Percentiles rank a stretch among this genome's conserved stretches.
These are phyloP conservation scores for Catostylus mosaicus DNA, from an alignment of 30 jellyfish, hydroid and myxozoan species.

Conservation along the genomic window DNA sequence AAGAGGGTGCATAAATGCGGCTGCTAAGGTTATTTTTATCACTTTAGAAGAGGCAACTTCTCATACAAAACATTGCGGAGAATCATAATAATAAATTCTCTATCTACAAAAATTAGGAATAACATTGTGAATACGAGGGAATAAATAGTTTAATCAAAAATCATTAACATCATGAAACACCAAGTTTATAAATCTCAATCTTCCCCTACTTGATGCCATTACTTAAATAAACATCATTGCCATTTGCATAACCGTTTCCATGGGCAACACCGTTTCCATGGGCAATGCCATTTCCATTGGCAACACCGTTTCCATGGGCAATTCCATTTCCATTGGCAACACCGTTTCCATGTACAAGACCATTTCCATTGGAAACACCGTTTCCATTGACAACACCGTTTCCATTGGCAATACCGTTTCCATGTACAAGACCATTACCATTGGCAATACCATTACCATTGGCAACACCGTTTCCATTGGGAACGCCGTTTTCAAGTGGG, in stretches of 20 bases:
- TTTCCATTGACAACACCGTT: slow-evolving; percentile 13
- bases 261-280: slow-evolving; percentile 38
- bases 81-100: too few species aligned
- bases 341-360: slow-evolving; percentile 7
- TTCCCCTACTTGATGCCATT: not conserved
- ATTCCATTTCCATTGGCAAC: not conserved
- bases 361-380: not conserved
- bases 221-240: slow-evolving; percentile 36
- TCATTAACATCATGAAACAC: not conserved
- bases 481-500: slow-evolving; percentile 15
- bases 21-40: too few species aligned
- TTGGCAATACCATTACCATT: slow-evolving; percentile 39
- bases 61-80: too few species aligned
- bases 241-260: slow-evolving; percentile 52
- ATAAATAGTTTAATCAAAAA: not conserved
- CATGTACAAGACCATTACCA: slow-evolving; percentile 31
- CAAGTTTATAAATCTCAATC: not conserved
- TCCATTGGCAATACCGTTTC: slow-evolving; percentile 36
- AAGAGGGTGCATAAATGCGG: too few species aligned
- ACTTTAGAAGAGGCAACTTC: too few species aligned
- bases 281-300: slow-evolving; percentile 3
- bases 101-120: not conserved
- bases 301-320: slow-evolving; percentile 14
- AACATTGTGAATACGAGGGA: not conserved
- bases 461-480: slow-evolving; percentile 26